phyloP scores from a whole-genome alignment of 1,140 invertebrate genomes.

The Drosophila erecta region DNA sequence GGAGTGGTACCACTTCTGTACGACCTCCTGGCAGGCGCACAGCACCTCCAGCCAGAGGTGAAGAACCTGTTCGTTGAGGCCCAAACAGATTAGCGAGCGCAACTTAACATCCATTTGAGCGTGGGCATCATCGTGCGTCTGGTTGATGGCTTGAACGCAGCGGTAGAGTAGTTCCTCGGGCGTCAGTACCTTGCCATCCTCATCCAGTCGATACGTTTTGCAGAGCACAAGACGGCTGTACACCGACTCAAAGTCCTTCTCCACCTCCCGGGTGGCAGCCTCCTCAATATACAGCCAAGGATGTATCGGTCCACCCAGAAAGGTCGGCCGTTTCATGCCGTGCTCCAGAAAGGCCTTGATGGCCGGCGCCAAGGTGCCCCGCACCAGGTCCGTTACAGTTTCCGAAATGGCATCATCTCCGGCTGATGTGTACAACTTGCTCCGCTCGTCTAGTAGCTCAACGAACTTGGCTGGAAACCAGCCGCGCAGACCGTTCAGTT shows the following conservation, averaged over 20 bases:
- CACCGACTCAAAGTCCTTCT: conserved; percentile 99
- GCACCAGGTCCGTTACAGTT: conserved; percentile 97
- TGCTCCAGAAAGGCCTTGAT: conserved; percentile 98
- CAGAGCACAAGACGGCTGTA: conserved; percentile 98
- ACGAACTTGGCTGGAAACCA: conserved; percentile 99
- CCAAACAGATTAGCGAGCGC: conserved; percentile 96
- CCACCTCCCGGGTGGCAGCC: conserved; percentile 97
- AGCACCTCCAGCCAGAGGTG: conserved; percentile 99
- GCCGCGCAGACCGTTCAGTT: conserved; percentile 97
- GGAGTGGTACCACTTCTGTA: conserved; percentile 99
- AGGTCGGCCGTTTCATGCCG: conserved; percentile 96
- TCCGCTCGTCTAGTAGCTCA: conserved; percentile 97
- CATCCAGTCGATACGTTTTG: conserved; percentile 99
- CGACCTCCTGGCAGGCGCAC: conserved; percentile 97
- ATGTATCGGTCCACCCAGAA: conserved; percentile 95
- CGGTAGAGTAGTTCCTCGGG: conserved; percentile 98
- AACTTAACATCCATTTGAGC: conserved; percentile 98
- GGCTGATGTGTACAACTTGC: conserved; percentile 97
- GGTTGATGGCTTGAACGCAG: conserved; percentile 97
- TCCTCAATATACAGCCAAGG: conserved; percentile 99
- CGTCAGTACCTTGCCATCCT: conserved; percentile 99
- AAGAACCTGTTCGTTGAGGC: conserved; percentile 97
- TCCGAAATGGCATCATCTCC: conserved; percentile 99
- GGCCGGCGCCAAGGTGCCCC: conserved; percentile 96
- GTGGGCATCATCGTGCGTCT: conserved; percentile 97